Conservation (phyloP, 2,888 invertebrate genomes). For the Noctuana brunneofusca region DNA sequence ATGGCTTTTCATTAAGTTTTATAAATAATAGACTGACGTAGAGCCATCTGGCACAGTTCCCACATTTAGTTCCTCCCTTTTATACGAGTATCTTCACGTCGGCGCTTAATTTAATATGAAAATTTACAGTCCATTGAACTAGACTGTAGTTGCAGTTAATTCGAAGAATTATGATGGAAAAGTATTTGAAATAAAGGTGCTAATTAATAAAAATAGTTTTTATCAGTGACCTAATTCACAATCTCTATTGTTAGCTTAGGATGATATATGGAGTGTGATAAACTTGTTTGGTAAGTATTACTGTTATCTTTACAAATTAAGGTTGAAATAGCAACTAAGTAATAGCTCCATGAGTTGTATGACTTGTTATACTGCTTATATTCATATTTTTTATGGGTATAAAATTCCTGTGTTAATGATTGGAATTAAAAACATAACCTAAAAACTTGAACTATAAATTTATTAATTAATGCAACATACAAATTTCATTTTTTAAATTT, state of each 20-base stretch:
- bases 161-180: neutral
- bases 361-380: neutral
- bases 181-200: neutral
- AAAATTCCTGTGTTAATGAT: no score
- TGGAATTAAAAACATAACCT: no score
- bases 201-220: constrained; percentile 27
- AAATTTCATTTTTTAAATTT: no score
- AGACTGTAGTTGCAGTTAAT: neutral
- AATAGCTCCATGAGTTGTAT: neutral
- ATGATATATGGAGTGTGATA: constrained; percentile 49
- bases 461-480: no score
- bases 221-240: constrained; percentile 56
- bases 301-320: neutral
- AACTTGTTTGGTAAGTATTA: constrained; percentile 50
- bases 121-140: constrained; percentile 10
- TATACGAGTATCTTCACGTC: constrained; percentile 37
- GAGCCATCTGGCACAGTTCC: constrained; percentile 49
- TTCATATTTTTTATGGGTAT: no score
- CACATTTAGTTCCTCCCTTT: constrained; percentile 48
- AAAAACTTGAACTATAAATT: no score
- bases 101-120: constrained; percentile 40
- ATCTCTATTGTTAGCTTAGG: constrained; percentile 47
- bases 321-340: neutral
- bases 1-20: constrained; percentile 20
- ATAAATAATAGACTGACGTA: constrained; percentile 37